A percentile compares a stretch with the other conserved stretches of the same genome.
Evolutionary conservation across 2,113 vertebrate species (phyloP).

Genomic region (Laticauda laticaudata): DNA sequence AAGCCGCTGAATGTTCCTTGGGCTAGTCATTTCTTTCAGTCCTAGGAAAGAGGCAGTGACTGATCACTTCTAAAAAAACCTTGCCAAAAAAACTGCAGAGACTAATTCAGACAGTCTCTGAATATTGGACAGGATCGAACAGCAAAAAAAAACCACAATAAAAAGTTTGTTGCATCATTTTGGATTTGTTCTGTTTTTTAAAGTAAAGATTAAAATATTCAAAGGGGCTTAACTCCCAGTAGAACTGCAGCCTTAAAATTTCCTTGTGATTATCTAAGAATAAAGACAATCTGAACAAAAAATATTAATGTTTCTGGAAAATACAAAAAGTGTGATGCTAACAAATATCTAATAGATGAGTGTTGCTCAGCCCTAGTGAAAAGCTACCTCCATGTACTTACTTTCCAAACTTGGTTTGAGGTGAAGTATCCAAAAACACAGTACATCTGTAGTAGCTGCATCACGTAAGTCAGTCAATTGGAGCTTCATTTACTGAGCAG

Average conservation of each 20-base stretch:
- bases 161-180: neutral
- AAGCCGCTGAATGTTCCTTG: neutral
- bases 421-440: neutral
- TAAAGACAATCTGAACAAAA: neutral
- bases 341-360: neutral
- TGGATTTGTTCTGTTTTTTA: neutral
- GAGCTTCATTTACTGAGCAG: neutral
- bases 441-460: neutral
- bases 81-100: neutral
- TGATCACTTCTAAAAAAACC: neutral
- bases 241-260: no score
- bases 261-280: neutral
- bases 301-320: neutral
- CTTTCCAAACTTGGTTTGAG: neutral
- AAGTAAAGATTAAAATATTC: neutral
- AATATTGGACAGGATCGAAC: neutral
- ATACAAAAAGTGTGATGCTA: neutral
- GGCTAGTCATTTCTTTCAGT: neutral
- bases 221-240: neutral
- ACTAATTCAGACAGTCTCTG: neutral
- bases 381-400: neutral
- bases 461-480: neutral
- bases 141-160: neutral
- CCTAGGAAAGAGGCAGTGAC: neutral
- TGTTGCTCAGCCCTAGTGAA: neutral